Base-by-base conservation (phyloP, 2,113 vertebrate genomes). In the Hyaena hyaena region DNA sequence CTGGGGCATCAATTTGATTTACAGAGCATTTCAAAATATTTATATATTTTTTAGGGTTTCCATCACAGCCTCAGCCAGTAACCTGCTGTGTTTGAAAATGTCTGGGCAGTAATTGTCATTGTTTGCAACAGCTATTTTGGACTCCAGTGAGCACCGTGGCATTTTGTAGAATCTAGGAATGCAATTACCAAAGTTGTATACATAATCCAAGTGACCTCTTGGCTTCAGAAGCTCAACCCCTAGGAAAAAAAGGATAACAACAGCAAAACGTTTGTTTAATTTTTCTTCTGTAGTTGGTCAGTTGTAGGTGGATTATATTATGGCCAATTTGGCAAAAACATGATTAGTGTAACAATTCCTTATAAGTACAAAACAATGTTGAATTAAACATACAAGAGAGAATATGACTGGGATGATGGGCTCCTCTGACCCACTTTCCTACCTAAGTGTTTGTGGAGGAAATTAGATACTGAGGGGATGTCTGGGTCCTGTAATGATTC, bases 51-150 rank as follows among this genome's bases (percentile, higher is more conserved):
- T 98, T 97, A 98, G 96, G 97, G 97, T 98, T 99, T 98, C 98
- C 98, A 98, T 99, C 98, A 98, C 58, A 65, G 95, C 92, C 96
- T 98, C 96, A 98, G 98, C 98, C 98, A 99, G 97, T 98, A 98
- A 98, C 98, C 98, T 99, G 98, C 98, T 98, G 97, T 99, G 98
- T 99, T 98, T 98, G 98, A 99, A 99, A 99, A 99, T 97, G 97
- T 98, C 98, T 98, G 96, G 97, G 96, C 97, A 98, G 98, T 98
- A 98, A 99, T 96, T 98, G 98, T 97, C 98, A 98, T 98, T 98
- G 98, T 98, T 98, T 98, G 98, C 98, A 98, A 97, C 95, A 97
- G 96, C 66, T 99, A 96, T 99, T 99, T 98, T 98, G 98, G 98
- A 99, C 98, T 98, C 98, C 39, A 95, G 83, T 66, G 79, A 98